These are phyloP conservation scores for Naja naja DNA, from an alignment of 2,113 vertebrate genomes.

Conservation along the genomic window DNA sequence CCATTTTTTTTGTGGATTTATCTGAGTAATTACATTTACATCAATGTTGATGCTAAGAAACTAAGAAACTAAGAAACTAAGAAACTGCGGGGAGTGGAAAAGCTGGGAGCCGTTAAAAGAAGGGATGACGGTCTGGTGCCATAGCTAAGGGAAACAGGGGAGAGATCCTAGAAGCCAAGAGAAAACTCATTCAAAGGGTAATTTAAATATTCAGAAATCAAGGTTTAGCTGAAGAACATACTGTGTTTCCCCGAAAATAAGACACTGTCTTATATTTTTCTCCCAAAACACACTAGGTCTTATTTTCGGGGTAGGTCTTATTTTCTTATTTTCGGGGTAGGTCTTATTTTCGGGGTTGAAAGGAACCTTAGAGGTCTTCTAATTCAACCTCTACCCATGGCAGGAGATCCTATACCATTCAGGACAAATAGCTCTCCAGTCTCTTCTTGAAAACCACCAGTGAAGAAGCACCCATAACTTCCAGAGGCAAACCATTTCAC, in stretches of 20 bases:
- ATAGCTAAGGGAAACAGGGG: not conserved
- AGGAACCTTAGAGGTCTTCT: not conserved
- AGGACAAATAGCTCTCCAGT: not conserved
- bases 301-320: no score
- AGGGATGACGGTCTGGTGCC: not conserved
- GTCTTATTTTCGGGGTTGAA: no score
- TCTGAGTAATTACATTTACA: not conserved
- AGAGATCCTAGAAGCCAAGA: not conserved
- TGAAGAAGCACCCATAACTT: not conserved
- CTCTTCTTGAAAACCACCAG: not conserved
- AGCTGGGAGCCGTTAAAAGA: not conserved
- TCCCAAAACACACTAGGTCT: no score
- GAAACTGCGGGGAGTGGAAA: not conserved
- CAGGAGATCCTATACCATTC: not conserved
- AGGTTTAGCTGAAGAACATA: not conserved
- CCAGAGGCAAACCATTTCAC: not conserved
- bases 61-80: no score
- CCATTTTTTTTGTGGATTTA: not conserved
- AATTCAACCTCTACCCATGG: not conserved
- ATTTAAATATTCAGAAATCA: not conserved
- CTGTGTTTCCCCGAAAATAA: no score
- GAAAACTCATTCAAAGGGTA: not conserved
- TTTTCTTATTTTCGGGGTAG: no score
- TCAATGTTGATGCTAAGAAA: not conserved
- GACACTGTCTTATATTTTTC: no score